Percentiles rank a stretch among this genome's conserved stretches.
phyloP scores from a whole-genome alignment of 23 tunicate species.

The Clavelina lepadiformis region DNA sequence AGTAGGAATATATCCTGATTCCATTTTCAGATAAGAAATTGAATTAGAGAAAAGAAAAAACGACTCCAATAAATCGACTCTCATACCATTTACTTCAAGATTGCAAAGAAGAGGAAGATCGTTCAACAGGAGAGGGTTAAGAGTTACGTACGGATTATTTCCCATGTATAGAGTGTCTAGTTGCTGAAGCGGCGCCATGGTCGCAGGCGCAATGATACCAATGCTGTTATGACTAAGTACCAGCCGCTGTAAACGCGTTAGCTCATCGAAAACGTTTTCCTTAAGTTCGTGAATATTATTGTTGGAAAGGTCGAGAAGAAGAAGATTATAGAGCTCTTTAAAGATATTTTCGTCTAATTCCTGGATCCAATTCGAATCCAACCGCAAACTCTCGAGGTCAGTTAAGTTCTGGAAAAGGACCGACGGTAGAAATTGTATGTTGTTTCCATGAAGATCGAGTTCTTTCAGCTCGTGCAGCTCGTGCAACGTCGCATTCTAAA shows the following conservation, averaged over 20 bases:
- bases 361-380: slow-evolving; percentile 2
- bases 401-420: neutral
- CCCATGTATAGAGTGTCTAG: no score
- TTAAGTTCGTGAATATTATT: neutral
- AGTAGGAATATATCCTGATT: no score
- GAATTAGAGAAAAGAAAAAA: no score
- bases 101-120: no score
- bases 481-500: neutral
- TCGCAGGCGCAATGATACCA: no score
- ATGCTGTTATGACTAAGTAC: neutral
- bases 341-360: neutral
- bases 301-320: slow-evolving; percentile 6
- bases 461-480: neutral
- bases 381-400: neutral
- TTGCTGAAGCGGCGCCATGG: no score
- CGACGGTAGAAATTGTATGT: neutral
- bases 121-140: no score
- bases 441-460: slow-evolving; percentile 5
- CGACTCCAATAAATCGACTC: no score
- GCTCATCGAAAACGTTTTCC: neutral
- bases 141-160: no score
- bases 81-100: no score
- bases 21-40: no score
- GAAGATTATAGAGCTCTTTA: neutral
- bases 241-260: neutral